Percentiles rank a stretch among this genome's conserved stretches.
Conservation (phyloP, 2,797 vertebrate genomes). For the Muscicapa striata region DNA sequence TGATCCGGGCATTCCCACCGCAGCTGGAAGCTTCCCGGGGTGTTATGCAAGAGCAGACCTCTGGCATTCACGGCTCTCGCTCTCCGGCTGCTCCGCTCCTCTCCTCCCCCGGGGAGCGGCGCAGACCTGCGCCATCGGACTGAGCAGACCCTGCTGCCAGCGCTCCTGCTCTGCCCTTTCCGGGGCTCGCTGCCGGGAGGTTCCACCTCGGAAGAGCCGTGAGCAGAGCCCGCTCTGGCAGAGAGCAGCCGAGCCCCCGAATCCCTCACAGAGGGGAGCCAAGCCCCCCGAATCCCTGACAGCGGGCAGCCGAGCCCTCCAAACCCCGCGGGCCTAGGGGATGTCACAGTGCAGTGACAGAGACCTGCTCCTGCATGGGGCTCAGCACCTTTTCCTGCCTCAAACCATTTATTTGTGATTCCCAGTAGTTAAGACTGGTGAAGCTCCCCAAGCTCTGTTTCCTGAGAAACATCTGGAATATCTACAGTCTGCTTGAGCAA, state of each 20-base stretch:
- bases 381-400: not conserved
- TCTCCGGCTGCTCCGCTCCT: not conserved
- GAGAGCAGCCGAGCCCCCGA: not conserved
- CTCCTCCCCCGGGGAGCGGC: not conserved
- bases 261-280: accelerated
- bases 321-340: accelerated
- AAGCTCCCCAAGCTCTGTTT: not conserved
- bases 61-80: not conserved
- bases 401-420: not conserved
- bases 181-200: not conserved
- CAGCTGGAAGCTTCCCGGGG: not conserved
- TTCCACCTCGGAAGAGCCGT: accelerated
- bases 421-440: accelerated
- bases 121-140: not conserved
- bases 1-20: not conserved
- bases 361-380: not conserved
- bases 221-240: accelerated
- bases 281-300: not conserved
- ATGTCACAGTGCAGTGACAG: not conserved
- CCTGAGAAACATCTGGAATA: not conserved
- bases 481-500: not conserved
- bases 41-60: not conserved
- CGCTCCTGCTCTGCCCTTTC: not conserved
- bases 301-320: not conserved
- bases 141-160: not conserved